These are phyloP conservation scores for Myotis davidii DNA, from an alignment of 2,113 vertebrate genomes.

Conservation along the genomic window DNA sequence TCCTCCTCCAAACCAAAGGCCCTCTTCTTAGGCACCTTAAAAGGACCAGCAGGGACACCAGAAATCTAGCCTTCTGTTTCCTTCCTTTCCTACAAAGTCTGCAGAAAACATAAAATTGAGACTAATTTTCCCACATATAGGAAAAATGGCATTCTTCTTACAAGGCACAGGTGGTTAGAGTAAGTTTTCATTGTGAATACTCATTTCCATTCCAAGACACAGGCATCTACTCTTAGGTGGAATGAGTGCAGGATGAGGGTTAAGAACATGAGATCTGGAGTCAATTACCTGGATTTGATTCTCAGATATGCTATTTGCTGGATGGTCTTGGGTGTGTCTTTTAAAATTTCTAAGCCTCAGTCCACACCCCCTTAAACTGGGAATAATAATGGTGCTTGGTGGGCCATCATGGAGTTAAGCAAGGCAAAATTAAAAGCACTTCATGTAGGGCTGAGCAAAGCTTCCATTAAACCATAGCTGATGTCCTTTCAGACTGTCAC, in stretches of 20 bases:
- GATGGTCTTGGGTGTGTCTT: background rate
- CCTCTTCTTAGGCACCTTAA: background rate
- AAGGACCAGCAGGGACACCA: background rate
- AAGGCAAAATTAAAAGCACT: background rate
- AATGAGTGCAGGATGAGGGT: background rate
- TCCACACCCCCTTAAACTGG: background rate
- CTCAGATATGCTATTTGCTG: background rate
- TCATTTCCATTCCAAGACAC: background rate
- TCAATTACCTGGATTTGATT: background rate
- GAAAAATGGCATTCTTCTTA: background rate
- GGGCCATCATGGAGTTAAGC: background rate
- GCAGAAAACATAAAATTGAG: background rate
- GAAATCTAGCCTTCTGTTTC: background rate
- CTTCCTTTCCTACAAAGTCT: background rate
- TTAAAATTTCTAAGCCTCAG: background rate
- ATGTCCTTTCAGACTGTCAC: background rate
- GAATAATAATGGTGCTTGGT: background rate
- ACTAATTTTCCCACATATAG: background rate
- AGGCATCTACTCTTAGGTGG: background rate
- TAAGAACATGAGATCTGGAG: background rate
- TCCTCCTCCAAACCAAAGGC: background rate
- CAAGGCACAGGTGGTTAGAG: background rate
- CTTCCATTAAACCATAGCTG: background rate
- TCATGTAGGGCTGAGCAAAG: background rate
- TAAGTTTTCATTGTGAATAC: background rate